phyloP scores from a whole-genome alignment of 1,140 invertebrate species.

The Holotrichia oblita region DNA sequence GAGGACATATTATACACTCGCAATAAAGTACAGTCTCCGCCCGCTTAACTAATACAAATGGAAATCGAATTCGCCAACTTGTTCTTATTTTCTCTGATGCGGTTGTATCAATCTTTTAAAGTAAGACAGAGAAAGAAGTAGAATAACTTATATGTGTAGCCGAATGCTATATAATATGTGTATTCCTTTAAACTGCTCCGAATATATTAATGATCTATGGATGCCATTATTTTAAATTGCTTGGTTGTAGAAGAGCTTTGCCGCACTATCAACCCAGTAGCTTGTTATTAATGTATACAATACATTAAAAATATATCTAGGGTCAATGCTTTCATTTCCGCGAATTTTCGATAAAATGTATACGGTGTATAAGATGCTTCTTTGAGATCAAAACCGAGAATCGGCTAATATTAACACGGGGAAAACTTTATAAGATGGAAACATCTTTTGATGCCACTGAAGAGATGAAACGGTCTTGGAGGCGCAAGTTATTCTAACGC shows the following conservation, averaged over 20 bases:
- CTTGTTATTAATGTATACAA: slow-evolving; percentile 20
- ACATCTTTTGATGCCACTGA: not conserved
- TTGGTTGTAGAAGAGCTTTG: not conserved
- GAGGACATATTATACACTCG: slow-evolving; percentile 32
- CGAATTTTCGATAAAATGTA: slow-evolving; percentile 1
- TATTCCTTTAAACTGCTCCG: slow-evolving; percentile 20
- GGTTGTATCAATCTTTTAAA: not conserved
- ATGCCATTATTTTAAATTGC: slow-evolving; percentile 17
- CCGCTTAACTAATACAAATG: slow-evolving; percentile 32
- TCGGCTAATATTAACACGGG: not conserved
- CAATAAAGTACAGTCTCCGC: slow-evolving; percentile 20
- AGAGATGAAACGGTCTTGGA: too few relatives aligned
- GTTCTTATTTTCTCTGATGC: slow-evolving; percentile 27
- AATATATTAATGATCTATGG: slow-evolving; percentile 19
- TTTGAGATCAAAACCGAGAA: not conserved
- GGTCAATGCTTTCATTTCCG: slow-evolving; percentile 31
- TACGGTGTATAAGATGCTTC: not conserved
- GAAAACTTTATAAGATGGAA: not conserved
- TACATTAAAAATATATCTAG: slow-evolving; percentile 24
- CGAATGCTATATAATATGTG: not conserved
- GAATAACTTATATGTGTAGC: not conserved
- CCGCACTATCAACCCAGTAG: slow-evolving; percentile 16
- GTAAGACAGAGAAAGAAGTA: not conserved
- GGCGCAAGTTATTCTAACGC: too few relatives aligned
- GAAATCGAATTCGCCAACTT: slow-evolving; percentile 29